Percentiles rank a stretch among this genome's conserved stretches.
Evolutionary conservation across 2,888 invertebrate species (phyloP).

Genomic region (Leptinotarsa peninsularis): DNA sequence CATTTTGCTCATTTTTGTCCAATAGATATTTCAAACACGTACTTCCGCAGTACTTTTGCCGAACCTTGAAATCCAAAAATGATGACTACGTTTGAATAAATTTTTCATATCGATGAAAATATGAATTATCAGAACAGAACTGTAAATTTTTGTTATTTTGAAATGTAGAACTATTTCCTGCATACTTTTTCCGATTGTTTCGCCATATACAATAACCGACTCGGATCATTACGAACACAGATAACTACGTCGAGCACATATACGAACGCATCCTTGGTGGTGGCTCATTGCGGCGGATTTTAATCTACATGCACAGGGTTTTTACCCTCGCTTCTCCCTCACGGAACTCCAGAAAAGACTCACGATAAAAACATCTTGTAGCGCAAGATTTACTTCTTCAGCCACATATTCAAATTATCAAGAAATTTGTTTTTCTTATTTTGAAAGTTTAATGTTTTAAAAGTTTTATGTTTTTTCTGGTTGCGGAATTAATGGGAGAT

Average conservation of each 20-base stretch:
- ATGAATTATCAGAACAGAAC: too few species aligned
- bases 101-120: too few species aligned
- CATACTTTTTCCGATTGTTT: neutral
- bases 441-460: conserved; percentile 61
- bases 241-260: neutral
- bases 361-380: conserved; percentile 69
- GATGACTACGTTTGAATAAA: too few species aligned
- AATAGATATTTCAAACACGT: too few species aligned
- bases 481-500: conserved; percentile 49
- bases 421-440: conserved; percentile 68
- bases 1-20: too few species aligned
- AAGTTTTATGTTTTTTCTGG: conserved; percentile 52
- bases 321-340: conserved; percentile 62
- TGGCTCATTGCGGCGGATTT: conserved; percentile 64
- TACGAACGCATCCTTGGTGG: conserved; percentile 34
- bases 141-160: too few species aligned
- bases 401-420: conserved; percentile 70
- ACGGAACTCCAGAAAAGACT: conserved; percentile 63
- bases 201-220: neutral
- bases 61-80: too few species aligned
- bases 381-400: conserved; percentile 67
- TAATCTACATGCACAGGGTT: conserved; percentile 68
- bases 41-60: too few species aligned
- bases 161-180: too few species aligned
- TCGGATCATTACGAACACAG: too few species aligned